phyloP scores from a whole-genome alignment of 2,888 invertebrate genomes.

The Miltochrista miniata region DNA sequence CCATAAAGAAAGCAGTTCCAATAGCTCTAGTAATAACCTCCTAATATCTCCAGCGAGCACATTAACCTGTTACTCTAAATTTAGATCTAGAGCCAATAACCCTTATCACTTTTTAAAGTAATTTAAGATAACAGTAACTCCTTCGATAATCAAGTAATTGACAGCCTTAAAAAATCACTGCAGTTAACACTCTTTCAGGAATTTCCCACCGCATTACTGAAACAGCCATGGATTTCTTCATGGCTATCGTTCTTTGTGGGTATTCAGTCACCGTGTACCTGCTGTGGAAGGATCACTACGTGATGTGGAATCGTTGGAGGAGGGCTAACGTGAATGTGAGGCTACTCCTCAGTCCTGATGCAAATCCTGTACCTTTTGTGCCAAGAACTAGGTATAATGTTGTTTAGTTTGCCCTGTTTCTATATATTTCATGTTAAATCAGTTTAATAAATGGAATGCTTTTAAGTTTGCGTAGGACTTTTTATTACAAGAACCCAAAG shows the following conservation, averaged over 20 bases:
- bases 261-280: conserved; percentile 86
- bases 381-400: conserved; percentile 70
- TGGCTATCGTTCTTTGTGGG: conserved; percentile 85
- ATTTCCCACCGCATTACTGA: conserved; percentile 84
- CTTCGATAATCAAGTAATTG: background rate
- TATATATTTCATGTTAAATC: conserved; percentile 27
- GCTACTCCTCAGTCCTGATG: conserved; percentile 80
- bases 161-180: conserved; percentile 6
- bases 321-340: conserved; percentile 86
- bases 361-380: conserved; percentile 72
- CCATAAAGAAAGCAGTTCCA: too few relatives aligned
- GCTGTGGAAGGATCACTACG: conserved; percentile 86
- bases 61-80: too few relatives aligned
- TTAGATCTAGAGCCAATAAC: too few relatives aligned
- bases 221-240: conserved; percentile 84
- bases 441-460: conserved; percentile 31
- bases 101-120: too few relatives aligned
- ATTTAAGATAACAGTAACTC: too few relatives aligned
- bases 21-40: too few relatives aligned
- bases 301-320: conserved; percentile 89
- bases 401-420: conserved; percentile 49
- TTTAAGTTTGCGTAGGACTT: conserved; percentile 13
- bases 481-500: too few relatives aligned
- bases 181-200: conserved; percentile 47
- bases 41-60: too few relatives aligned